These are phyloP conservation scores for Pollachius pollachius DNA, from an alignment of 2,113 vertebrate genomes.

Conservation along the genomic window DNA sequence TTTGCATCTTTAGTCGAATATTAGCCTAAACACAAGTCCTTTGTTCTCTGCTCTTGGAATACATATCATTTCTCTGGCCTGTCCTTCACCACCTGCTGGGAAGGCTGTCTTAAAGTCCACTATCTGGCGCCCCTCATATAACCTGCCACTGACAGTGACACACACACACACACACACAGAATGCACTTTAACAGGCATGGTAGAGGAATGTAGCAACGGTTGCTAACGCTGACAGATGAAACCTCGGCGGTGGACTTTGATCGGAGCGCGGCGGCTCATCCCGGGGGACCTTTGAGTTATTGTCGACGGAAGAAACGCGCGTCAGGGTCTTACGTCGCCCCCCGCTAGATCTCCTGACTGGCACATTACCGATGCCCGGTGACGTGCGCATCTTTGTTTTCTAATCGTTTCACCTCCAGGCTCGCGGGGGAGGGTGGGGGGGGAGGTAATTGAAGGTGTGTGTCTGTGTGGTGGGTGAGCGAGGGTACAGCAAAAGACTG, in stretches of 20 bases:
- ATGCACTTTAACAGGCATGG: too few species aligned
- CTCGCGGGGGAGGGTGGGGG: neutral
- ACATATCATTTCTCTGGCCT: too few species aligned
- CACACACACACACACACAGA: too few species aligned
- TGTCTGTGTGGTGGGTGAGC: neutral
- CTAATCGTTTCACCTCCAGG: constrained; percentile 16
- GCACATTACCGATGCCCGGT: constrained; percentile 50
- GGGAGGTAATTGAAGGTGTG: neutral
- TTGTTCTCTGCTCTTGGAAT: too few species aligned
- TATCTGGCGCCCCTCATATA: too few species aligned
- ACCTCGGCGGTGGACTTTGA: constrained; percentile 29
- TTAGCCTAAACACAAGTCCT: too few species aligned
- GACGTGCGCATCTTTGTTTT: constrained; percentile 31
- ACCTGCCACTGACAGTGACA: too few species aligned
- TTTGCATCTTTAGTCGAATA: too few species aligned
- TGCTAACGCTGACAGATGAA: neutral
- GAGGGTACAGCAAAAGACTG: constrained; percentile 15
- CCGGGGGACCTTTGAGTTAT: constrained; percentile 30
- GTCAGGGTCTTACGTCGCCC: constrained; percentile 37
- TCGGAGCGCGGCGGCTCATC: constrained; percentile 38
- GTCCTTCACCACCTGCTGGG: too few species aligned
- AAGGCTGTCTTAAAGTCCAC: too few species aligned
- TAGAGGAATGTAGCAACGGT: too few species aligned
- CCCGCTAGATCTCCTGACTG: constrained; percentile 26
- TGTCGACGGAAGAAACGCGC: constrained; percentile 34